Evolutionary conservation across 2,797 vertebrate genomes (phyloP).

Genomic region (Chelmon rostratus): DNA sequence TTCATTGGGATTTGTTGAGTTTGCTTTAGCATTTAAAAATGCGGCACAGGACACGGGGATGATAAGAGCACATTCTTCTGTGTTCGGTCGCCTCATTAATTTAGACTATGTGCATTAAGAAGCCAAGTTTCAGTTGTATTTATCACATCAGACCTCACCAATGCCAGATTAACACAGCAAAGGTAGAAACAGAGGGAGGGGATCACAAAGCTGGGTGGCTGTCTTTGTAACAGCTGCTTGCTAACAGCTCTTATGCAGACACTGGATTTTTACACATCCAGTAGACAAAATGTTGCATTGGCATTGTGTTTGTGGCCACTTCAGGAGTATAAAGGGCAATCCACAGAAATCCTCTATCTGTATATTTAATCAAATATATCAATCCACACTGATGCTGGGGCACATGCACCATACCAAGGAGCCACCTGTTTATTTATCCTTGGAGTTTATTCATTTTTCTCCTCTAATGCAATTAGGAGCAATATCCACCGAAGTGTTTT

Average conservation of each 20-base stretch:
- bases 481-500: no score
- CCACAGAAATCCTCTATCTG: neutral
- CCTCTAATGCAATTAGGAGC: neutral
- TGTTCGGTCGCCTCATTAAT: neutral
- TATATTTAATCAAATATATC: neutral
- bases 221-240: conserved; percentile 22
- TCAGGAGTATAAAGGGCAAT: neutral
- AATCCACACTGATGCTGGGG: neutral
- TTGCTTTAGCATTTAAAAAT: conserved; percentile 2
- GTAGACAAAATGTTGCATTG: no score
- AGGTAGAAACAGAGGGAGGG: neutral
- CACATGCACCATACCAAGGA: neutral
- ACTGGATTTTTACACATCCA: conserved; percentile 4
- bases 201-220: neutral
- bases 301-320: conserved; percentile 4
- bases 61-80: neutral
- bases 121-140: conserved; percentile 3
- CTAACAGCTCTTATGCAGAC: conserved; percentile 21
- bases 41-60: neutral
- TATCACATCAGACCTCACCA: conserved; percentile 9
- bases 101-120: conserved; percentile 24
- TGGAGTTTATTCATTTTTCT: neutral
- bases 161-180: neutral
- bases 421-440: neutral
- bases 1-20: neutral